phyloP scores from a whole-genome alignment of 2,888 invertebrate genomes.

The Synanthedon myopaeformis region DNA sequence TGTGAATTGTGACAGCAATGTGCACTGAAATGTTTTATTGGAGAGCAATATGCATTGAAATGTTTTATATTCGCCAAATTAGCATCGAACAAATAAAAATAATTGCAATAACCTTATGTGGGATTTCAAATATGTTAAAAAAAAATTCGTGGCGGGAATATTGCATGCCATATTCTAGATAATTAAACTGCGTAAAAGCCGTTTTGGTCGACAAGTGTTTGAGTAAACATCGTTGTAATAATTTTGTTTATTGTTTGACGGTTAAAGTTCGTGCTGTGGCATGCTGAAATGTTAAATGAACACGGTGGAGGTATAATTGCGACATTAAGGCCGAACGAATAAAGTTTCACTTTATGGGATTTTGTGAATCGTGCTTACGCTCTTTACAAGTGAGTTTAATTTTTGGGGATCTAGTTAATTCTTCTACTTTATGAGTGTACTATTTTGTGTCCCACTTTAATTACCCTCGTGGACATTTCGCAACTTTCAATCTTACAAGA shows the following conservation, averaged over 20 bases:
- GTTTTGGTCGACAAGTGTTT: neutral
- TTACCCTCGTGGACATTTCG: no score
- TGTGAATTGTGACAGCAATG: neutral
- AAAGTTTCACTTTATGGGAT: neutral
- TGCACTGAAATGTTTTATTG: neutral
- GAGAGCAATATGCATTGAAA: neutral
- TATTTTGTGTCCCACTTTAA: no score
- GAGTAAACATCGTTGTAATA: neutral
- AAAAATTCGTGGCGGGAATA: neutral
- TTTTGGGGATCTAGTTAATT: no score
- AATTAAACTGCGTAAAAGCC: neutral
- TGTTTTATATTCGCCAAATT: neutral
- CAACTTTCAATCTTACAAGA: no score
- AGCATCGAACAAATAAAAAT: neutral
- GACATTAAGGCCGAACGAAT: neutral
- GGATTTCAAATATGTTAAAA: neutral
- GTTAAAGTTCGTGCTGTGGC: slow-evolving; percentile 9
- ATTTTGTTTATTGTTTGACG: neutral
- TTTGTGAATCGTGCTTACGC: no score
- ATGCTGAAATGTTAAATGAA: slow-evolving; percentile 6
- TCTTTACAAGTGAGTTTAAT: no score
- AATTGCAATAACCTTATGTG: neutral
- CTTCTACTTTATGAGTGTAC: no score
- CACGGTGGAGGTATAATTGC: neutral
- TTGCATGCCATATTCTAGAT: neutral